These are phyloP conservation scores for Nannobrachium achirus DNA, from an alignment of 2,113 vertebrate species.

Conservation along the genomic window DNA sequence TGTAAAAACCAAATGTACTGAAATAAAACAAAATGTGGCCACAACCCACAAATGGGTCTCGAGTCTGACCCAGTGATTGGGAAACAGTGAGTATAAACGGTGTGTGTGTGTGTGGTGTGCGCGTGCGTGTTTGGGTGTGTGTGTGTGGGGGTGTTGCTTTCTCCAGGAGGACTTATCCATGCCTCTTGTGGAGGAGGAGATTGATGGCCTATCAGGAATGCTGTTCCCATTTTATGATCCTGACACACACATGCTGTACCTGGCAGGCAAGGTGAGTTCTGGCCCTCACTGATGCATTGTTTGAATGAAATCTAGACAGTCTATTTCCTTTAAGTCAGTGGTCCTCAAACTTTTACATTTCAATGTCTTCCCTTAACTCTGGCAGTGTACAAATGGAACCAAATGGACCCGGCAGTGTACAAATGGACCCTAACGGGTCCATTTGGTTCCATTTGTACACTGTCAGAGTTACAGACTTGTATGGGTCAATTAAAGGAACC, in stretches of 20 bases:
- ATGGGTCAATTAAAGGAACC: too few relatives aligned
- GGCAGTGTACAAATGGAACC: too few relatives aligned
- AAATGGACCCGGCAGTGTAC: too few relatives aligned
- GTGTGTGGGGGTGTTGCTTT: slow-evolving; percentile 8
- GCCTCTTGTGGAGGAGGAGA: slow-evolving; percentile 93
- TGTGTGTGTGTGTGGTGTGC: slow-evolving; percentile 1
- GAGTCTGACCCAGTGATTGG: not conserved
- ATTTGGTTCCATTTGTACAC: too few relatives aligned
- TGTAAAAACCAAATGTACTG: too few relatives aligned
- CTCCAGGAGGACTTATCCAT: slow-evolving; percentile 89
- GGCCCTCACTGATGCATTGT: not conserved
- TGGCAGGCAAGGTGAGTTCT: slow-evolving; percentile 91
- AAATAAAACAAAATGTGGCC: too few relatives aligned
- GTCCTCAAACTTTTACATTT: too few relatives aligned
- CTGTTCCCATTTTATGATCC: slow-evolving; percentile 95
- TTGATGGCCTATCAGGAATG: slow-evolving; percentile 93
- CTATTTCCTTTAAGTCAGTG: too few relatives aligned
- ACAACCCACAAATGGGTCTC: slow-evolving; percentile 25
- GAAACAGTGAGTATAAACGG: not conserved
- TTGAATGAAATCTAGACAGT: too few relatives aligned
- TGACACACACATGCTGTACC: slow-evolving; percentile 96
- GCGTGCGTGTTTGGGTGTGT: not conserved
- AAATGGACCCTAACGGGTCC: too few relatives aligned
- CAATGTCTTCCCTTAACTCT: too few relatives aligned
- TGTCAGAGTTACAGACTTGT: too few relatives aligned